Base-by-base conservation (phyloP, 2,888 invertebrate species). In the Ypsolopha scabrella region DNA sequence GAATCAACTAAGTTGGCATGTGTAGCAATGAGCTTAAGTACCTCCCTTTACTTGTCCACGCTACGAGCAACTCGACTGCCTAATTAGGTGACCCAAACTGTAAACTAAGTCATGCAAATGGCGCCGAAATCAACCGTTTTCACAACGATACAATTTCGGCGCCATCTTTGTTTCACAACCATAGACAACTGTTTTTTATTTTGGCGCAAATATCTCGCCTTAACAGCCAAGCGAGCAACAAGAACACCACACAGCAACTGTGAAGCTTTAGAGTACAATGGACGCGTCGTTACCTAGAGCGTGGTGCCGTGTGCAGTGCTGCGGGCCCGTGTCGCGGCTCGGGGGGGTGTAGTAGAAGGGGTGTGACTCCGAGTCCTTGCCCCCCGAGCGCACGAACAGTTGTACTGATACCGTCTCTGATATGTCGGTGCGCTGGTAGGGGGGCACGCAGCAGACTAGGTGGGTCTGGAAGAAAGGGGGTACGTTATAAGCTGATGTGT, bases 321-420 rank as follows among this genome's bases (percentile, higher is more conserved):
- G 61, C 36, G 79, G 78, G 9, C 72, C 75, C 14, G 70, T 62
- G 63, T 73, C 75, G 51, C 60, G 70, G 11, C 64, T 51, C 14
- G 72, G 62, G 60, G 93, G 93, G 55, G 93, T 93, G 87, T 94
- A 96, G 67, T 90, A 89, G 88, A 96, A 95, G 57, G 89, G 87
- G 80, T 95, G 95, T 51, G 94, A 90, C 81, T 96, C 96, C 64
- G 94, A 94, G 55, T 92, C 92, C 83, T 94, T 94, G 63, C 94
- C 95, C 66, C 94, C 95, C 45, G 95, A 95, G 14, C 93, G 89
- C 53, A 95, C 93, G 75, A 90, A 91, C 73, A 96, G 83, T 76
- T 92, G 91, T 55, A 95, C 93, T 63, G 88, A 86, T 56, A 94
- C 90, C 10, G 94, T 87, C 72, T 94, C 94, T 35, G 85, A 54